These are phyloP conservation scores for Rosalia funebris DNA, from an alignment of 2,888 invertebrate genomes.

Conservation along the genomic window DNA sequence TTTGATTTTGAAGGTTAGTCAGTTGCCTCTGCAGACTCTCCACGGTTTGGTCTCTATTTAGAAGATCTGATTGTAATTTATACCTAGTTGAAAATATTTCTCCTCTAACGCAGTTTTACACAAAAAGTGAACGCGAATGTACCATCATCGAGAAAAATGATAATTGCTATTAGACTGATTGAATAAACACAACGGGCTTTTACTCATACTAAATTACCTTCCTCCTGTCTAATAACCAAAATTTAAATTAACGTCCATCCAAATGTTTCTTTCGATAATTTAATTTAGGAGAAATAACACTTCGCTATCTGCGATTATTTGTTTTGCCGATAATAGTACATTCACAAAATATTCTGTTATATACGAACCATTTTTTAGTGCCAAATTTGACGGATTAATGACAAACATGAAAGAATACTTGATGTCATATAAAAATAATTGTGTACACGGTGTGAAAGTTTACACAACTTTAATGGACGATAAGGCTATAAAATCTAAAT, in stretches of 20 bases:
- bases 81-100: slow-evolving; percentile 63
- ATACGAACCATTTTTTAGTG: background rate
- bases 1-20: slow-evolving; percentile 71
- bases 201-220: too few relatives aligned
- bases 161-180: too few relatives aligned
- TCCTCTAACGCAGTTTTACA: background rate
- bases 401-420: slow-evolving; percentile 6
- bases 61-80: slow-evolving; percentile 71
- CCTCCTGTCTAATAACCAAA: too few relatives aligned
- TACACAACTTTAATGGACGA: too few relatives aligned
- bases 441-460: too few relatives aligned
- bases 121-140: background rate
- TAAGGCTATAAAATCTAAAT: too few relatives aligned
- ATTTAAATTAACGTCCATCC: too few relatives aligned
- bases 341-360: background rate
- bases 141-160: background rate
- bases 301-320: background rate
- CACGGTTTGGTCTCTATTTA: slow-evolving; percentile 72
- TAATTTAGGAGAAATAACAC: too few relatives aligned
- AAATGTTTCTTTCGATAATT: too few relatives aligned
- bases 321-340: background rate
- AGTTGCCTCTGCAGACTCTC: slow-evolving; percentile 72
- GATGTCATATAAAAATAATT: background rate
- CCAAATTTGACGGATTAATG: slow-evolving; percentile 5
- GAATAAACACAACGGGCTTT: too few relatives aligned